These are phyloP conservation scores for Lochmaea capreae DNA, from an alignment of 2,888 invertebrate species.

Conservation along the genomic window DNA sequence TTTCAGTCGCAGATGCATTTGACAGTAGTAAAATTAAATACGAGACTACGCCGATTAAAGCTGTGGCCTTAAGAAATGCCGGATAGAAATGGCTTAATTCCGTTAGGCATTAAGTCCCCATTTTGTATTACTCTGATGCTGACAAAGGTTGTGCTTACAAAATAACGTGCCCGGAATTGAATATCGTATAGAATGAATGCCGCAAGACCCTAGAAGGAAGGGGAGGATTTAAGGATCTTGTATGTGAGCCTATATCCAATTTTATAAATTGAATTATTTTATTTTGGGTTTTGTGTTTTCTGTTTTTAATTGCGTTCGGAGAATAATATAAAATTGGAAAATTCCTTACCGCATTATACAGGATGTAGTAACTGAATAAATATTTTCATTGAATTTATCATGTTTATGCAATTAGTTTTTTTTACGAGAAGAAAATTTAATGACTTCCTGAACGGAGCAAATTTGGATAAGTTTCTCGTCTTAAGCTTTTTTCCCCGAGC, in stretches of 20 bases:
- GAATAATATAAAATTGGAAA: background rate
- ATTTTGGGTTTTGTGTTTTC: background rate
- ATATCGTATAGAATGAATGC: conserved; percentile 47
- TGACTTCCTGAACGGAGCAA: no score
- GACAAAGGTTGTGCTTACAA: conserved; percentile 56
- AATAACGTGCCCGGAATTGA: conserved; percentile 56
- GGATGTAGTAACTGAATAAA: no score
- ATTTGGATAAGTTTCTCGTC: no score
- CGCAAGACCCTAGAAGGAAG: conserved; percentile 25
- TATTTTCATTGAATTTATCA: no score
- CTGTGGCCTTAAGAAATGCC: conserved; percentile 53
- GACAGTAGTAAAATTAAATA: conserved; percentile 59
- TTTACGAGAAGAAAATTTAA: no score
- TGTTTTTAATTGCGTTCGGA: conserved; percentile 8
- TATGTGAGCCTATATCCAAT: background rate
- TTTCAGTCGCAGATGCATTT: conserved; percentile 59
- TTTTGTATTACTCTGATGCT: conserved; percentile 53
- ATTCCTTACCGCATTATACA: background rate
- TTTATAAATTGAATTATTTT: conserved; percentile 15
- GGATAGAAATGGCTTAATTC: conserved; percentile 51
- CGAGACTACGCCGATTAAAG: conserved; percentile 47
- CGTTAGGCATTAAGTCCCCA: conserved; percentile 53
- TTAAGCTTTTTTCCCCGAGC: no score
- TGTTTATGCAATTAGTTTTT: no score
- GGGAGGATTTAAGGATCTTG: conserved; percentile 40